Conservation (phyloP, 1,140 invertebrate species). For the Lasioglossum albipes region DNA sequence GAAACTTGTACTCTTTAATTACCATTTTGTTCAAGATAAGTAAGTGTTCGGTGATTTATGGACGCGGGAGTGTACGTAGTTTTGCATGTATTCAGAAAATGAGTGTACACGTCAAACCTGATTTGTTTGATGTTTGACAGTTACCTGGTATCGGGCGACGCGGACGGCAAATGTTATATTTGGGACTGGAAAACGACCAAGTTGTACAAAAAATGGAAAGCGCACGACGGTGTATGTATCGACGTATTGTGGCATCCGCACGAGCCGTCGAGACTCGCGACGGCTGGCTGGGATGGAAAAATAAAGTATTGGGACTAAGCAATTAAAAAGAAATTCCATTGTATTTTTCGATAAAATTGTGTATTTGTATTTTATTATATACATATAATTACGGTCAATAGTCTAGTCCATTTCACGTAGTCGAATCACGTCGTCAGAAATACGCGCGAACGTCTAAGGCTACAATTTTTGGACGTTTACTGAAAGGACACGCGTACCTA, state of each 20-base stretch:
- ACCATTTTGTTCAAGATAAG: too few species aligned
- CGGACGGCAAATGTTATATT: slow-evolving; percentile 98
- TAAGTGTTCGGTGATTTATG: too few species aligned
- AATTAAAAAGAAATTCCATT: background rate
- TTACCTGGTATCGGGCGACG: slow-evolving; percentile 99
- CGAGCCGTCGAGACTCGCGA: slow-evolving; percentile 97
- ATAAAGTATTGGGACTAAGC: slow-evolving; percentile 99
- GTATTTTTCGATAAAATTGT: background rate
- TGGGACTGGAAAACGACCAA: slow-evolving; percentile 99
- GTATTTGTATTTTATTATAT: slow-evolving; percentile 1
- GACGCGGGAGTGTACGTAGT: too few species aligned
- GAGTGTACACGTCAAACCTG: background rate
- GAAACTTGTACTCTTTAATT: too few species aligned
- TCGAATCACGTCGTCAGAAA: too few species aligned
- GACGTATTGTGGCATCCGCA: slow-evolving; percentile 98
- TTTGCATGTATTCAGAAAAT: too few species aligned
- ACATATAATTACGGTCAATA: too few species aligned
- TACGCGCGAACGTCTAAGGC: too few species aligned
- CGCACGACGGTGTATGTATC: slow-evolving; percentile 98
- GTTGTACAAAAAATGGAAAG: slow-evolving; percentile 99
- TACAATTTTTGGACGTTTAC: too few species aligned
- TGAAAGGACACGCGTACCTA: too few species aligned
- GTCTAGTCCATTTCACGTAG: too few species aligned
- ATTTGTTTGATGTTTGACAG: slow-evolving; percentile 77
- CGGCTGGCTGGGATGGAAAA: slow-evolving; percentile 98